Percentiles rank a stretch among this genome's conserved stretches.
Evolutionary conservation across 2,113 vertebrate genomes (phyloP).

Genomic region (Anser cygnoides): DNA sequence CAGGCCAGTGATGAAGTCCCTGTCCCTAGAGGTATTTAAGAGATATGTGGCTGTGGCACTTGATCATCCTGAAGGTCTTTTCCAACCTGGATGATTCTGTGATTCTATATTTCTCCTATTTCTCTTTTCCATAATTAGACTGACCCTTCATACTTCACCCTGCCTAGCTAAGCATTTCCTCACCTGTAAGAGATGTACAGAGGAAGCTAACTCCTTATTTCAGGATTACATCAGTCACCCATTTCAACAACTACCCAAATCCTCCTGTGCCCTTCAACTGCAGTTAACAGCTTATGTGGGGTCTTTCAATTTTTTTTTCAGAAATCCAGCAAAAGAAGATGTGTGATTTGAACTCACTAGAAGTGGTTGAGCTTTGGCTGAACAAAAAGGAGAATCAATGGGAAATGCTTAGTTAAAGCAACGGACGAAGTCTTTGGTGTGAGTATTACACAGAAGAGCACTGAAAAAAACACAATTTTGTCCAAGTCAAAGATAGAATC

Average conservation of each 20-base stretch:
- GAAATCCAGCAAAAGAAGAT: not conserved
- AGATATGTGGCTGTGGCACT: not conserved
- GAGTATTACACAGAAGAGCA: not conserved
- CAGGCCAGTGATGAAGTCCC: not conserved
- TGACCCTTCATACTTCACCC: not conserved
- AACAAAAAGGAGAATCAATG: not conserved
- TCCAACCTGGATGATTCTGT: not conserved
- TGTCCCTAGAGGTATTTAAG: not conserved
- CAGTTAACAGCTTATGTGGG: not conserved
- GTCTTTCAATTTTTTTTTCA: not conserved
- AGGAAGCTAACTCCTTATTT: not conserved
- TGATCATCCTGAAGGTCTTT: not conserved
- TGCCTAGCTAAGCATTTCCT: not conserved
- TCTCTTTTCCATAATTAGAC: not conserved
- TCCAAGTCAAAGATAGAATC: not conserved
- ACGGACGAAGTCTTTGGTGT: not conserved
- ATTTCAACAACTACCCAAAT: not conserved
- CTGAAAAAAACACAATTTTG: rapidly evolving
- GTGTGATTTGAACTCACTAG: not conserved
- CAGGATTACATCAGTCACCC: not conserved
- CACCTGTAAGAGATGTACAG: not conserved
- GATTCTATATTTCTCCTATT: not conserved
- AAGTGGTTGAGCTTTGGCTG: not conserved
- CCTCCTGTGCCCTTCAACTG: not conserved
- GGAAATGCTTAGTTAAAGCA: not conserved